Evolutionary conservation across 2,113 vertebrate genomes (phyloP).

Genomic region (Paramormyrops kingsleyae): DNA sequence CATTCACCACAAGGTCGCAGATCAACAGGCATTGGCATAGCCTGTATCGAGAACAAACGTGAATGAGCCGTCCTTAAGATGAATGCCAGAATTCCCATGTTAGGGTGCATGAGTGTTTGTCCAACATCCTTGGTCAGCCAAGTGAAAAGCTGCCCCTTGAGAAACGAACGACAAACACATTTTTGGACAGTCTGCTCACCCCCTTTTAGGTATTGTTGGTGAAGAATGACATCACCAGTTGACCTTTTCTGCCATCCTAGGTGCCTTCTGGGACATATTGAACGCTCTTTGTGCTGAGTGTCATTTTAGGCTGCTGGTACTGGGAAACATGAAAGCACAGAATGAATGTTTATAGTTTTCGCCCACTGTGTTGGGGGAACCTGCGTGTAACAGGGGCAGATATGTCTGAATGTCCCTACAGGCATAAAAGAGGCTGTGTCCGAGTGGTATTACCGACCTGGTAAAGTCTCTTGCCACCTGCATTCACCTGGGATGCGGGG

Average conservation of each 20-base stretch:
- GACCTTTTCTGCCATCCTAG: background rate
- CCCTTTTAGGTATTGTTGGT: background rate
- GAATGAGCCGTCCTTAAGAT: background rate
- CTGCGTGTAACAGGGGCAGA: background rate
- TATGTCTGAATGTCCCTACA: background rate
- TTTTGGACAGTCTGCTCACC: background rate
- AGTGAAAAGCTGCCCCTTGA: background rate
- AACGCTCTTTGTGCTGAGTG: background rate
- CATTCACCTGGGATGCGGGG: background rate
- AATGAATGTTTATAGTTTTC: background rate
- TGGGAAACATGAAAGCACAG: background rate
- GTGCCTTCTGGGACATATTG: background rate
- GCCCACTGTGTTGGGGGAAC: background rate
- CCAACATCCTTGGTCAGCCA: background rate
- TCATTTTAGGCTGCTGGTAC: background rate
- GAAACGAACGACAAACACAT: background rate
- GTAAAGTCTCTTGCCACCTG: background rate
- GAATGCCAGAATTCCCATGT: background rate
- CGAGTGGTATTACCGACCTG: background rate
- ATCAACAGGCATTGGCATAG: background rate
- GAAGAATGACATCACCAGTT: background rate
- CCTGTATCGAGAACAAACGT: background rate
- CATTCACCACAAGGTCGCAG: background rate
- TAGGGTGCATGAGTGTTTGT: background rate
- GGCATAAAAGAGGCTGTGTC: background rate